phyloP scores from a whole-genome alignment of 2,888 invertebrate species.

The Hofmannophila pseudospretella region DNA sequence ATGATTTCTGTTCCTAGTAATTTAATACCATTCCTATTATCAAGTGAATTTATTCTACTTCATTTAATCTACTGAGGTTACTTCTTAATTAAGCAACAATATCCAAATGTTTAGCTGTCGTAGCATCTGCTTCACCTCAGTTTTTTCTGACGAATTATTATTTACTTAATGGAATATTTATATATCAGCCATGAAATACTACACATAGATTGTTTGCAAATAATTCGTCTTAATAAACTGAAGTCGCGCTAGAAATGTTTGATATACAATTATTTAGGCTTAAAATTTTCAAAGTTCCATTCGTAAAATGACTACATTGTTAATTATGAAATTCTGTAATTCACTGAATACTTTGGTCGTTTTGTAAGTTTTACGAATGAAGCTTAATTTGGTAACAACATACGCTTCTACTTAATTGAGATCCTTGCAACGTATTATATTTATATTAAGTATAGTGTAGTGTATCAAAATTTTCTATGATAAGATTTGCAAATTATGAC shows the following conservation, averaged over 20 bases:
- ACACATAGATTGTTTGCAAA: slow-evolving; percentile 12
- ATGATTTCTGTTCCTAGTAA: slow-evolving; percentile 73
- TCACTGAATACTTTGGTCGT: slow-evolving; percentile 12
- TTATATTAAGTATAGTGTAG: slow-evolving; percentile 72
- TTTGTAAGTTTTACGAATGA: slow-evolving; percentile 41
- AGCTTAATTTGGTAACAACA: slow-evolving; percentile 51
- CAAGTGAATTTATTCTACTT: slow-evolving; percentile 40
- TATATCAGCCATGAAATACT: too few species aligned
- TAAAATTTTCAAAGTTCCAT: slow-evolving; percentile 36
- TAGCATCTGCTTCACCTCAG: slow-evolving; percentile 47
- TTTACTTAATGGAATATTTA: too few species aligned
- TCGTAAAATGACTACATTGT: slow-evolving; percentile 31
- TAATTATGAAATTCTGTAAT: slow-evolving; percentile 6
- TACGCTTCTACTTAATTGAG: slow-evolving; percentile 74
- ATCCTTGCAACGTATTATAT: slow-evolving; percentile 73
- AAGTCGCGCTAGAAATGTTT: slow-evolving; percentile 43
- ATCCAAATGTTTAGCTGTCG: slow-evolving; percentile 18
- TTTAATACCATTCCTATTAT: slow-evolving; percentile 45
- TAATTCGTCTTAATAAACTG: slow-evolving; percentile 46
- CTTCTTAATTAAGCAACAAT: slow-evolving; percentile 20
- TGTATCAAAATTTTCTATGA: slow-evolving; percentile 56
- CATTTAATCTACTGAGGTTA: slow-evolving; percentile 59
- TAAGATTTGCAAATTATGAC: slow-evolving; percentile 72
- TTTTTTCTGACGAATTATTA: slow-evolving; percentile 39
- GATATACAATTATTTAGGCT: slow-evolving; percentile 45